Evolutionary conservation across 2,797 vertebrate species (phyloP).

Genomic region (Simalia tracyae): DNA sequence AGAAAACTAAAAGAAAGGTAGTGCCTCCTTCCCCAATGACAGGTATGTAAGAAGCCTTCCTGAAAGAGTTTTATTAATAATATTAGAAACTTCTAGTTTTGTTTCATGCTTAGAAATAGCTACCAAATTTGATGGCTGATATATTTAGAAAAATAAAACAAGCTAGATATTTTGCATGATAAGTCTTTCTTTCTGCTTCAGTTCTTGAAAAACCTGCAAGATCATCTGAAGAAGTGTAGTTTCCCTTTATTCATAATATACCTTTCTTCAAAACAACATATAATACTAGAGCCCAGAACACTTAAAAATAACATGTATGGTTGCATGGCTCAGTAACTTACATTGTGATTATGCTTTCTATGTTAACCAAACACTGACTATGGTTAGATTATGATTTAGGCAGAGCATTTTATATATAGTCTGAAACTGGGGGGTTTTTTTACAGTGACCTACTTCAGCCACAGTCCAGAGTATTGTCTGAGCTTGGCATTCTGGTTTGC

Average conservation of each 20-base stretch:
- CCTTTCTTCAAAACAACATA: neutral
- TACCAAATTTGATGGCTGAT: neutral
- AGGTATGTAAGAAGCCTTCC: conserved; percentile 74
- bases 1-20: conserved; percentile 99
- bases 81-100: neutral
- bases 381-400: neutral
- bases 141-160: neutral
- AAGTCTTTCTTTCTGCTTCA: neutral
- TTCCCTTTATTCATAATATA: neutral
- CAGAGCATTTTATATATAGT: neutral
- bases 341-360: neutral
- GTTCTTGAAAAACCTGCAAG: neutral
- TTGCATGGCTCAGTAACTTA: neutral
- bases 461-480: neutral
- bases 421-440: neutral
- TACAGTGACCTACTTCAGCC: neutral
- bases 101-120: neutral
- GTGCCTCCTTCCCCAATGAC: conserved; percentile 98
- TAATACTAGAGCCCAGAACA: neutral
- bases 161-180: neutral
- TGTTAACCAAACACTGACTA: neutral
- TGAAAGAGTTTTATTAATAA: neutral
- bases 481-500: neutral
- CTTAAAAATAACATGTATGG: neutral
- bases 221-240: neutral